A percentile compares a stretch with the other conserved stretches of the same genome.
These are phyloP conservation scores for Salvelinus namaycush DNA, from an alignment of 2,113 vertebrate species.

Conservation along the genomic window DNA sequence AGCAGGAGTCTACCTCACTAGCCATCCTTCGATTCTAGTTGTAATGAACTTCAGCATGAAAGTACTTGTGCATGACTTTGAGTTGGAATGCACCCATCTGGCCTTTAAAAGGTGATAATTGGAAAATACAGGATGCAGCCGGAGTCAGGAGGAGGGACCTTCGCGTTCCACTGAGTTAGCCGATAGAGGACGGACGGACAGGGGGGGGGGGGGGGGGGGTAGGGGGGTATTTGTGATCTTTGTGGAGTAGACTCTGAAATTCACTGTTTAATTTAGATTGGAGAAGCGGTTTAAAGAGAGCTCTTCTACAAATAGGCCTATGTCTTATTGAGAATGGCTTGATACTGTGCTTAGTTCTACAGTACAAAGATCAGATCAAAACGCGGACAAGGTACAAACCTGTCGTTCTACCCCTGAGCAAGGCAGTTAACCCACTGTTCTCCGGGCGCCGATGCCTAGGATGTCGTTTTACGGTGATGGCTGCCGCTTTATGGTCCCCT, in stretches of 20 bases:
- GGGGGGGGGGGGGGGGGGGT: neutral
- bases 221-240: neutral
- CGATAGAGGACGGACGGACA: slow-evolving; percentile 39
- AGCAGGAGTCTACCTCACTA: neutral
- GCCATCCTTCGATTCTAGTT: slow-evolving; percentile 62
- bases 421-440: too few species aligned
- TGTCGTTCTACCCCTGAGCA: too few species aligned
- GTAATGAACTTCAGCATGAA: slow-evolving; percentile 96
- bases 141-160: slow-evolving; percentile 67
- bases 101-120: slow-evolving; percentile 99
- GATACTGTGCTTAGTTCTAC: too few species aligned
- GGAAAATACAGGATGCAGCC: slow-evolving; percentile 91
- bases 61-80: slow-evolving; percentile 96
- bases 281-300: neutral
- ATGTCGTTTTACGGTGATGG: too few species aligned
- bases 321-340: neutral
- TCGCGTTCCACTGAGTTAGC: slow-evolving; percentile 68
- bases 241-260: neutral
- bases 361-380: too few species aligned
- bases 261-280: neutral
- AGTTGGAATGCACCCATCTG: slow-evolving; percentile 99
- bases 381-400: too few species aligned
- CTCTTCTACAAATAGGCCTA: neutral
- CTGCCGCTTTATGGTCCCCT: too few species aligned
- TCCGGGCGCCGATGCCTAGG: too few species aligned